Conservation (phyloP, 2,797 vertebrate genomes). For the Calcarius lapponicus region DNA sequence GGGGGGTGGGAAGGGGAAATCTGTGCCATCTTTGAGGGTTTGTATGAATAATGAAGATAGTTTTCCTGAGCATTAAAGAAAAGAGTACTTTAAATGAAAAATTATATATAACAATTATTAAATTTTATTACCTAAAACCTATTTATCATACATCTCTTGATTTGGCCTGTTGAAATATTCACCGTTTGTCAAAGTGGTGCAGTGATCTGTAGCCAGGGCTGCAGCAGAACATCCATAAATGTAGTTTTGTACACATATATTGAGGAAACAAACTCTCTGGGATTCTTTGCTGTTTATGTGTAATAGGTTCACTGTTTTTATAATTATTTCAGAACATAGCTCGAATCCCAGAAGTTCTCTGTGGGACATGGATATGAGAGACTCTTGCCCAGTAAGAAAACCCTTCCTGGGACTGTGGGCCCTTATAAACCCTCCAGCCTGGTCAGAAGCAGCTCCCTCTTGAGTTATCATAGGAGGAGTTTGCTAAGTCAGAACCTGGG, state of each 20-base stretch:
- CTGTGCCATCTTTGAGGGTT: not conserved
- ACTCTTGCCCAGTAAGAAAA: not conserved
- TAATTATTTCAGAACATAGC: constrained; percentile 47
- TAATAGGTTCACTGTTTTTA: not conserved
- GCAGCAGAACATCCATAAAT: not conserved
- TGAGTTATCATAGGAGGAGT: not conserved
- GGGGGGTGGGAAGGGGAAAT: accelerated
- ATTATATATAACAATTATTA: not conserved
- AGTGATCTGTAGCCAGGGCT: not conserved
- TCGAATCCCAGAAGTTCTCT: constrained; percentile 12
- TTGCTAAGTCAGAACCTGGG: constrained; percentile 12
- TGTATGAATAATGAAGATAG: not conserved
- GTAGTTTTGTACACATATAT: not conserved
- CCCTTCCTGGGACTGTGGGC: not conserved
- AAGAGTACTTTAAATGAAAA: not conserved
- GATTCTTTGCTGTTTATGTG: not conserved
- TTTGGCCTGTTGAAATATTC: not conserved
- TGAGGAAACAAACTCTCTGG: not conserved
- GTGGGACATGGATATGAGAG: not conserved
- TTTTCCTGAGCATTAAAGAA: not conserved
- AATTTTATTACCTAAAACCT: not conserved
- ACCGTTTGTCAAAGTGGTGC: not conserved
- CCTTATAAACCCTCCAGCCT: not conserved
- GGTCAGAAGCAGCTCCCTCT: not conserved
- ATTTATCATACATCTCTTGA: not conserved